phyloP scores from a whole-genome alignment of 2,113 vertebrate species.

The Anguilla japonica region DNA sequence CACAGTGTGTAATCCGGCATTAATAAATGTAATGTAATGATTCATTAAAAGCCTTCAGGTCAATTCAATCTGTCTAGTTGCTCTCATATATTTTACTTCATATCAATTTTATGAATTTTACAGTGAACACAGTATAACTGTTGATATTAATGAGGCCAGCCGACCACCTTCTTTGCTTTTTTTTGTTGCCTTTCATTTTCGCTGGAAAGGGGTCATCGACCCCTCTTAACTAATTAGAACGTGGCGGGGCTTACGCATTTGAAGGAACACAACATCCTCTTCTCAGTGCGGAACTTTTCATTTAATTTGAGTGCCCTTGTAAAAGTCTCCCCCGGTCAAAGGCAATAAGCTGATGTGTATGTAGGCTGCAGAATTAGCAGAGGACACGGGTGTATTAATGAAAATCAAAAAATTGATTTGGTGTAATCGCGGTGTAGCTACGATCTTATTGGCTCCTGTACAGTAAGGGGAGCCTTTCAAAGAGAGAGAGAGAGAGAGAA shows the following conservation, averaged over 20 bases:
- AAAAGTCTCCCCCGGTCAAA: slow-evolving; percentile 33
- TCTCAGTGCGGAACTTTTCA: slow-evolving; percentile 41
- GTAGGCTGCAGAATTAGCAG: slow-evolving; percentile 32
- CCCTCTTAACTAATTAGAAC: slow-evolving; percentile 61
- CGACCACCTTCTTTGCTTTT: not conserved
- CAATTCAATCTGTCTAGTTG: not conserved
- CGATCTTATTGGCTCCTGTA: slow-evolving; percentile 4
- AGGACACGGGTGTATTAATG: slow-evolving; percentile 45
- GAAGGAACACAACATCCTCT: slow-evolving; percentile 39
- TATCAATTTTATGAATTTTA: not conserved
- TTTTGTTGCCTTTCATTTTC: slow-evolving; percentile 8
- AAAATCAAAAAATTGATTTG: slow-evolving; percentile 52
- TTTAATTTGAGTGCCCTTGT: slow-evolving; percentile 49
- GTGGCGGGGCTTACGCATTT: slow-evolving; percentile 27
- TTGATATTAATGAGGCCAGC: slow-evolving; percentile 19
- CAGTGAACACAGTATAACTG: not conserved
- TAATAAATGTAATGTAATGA: not conserved
- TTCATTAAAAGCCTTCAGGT: not conserved
- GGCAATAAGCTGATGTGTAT: slow-evolving; percentile 42
- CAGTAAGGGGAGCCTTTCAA: too few relatives aligned
- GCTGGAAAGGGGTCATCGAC: slow-evolving; percentile 52
- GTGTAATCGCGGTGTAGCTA: slow-evolving; percentile 46
- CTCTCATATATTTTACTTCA: not conserved
- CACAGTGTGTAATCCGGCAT: not conserved
- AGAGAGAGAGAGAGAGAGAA: too few relatives aligned